phyloP scores from a whole-genome alignment of 2,113 vertebrate genomes.

The Phaethon lepturus region DNA sequence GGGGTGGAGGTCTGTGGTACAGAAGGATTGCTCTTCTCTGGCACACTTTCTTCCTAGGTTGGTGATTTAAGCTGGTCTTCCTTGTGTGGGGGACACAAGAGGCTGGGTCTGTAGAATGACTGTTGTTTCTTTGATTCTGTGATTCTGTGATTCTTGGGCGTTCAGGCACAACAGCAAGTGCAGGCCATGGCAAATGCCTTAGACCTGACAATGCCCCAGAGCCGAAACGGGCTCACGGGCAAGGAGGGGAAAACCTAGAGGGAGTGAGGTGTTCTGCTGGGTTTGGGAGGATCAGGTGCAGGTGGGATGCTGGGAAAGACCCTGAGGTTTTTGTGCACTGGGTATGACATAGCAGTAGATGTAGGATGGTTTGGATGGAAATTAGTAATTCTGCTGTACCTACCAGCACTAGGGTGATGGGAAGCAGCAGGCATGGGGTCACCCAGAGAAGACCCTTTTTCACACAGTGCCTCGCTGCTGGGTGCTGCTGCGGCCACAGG shows the following conservation, averaged over 20 bases:
- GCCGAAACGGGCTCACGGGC: neutral
- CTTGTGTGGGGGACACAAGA: neutral
- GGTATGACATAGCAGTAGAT: accelerated
- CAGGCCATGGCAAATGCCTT: neutral
- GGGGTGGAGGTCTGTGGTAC: neutral
- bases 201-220: neutral
- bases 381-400: neutral
- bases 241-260: neutral
- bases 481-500: neutral
- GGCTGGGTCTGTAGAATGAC: neutral
- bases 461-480: neutral
- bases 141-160: neutral
- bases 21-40: neutral
- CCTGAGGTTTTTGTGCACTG: neutral
- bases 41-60: neutral
- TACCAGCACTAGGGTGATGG: neutral
- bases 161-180: neutral
- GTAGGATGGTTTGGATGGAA: neutral
- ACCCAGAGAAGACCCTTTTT: neutral
- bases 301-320: neutral
- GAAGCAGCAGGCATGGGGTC: neutral
- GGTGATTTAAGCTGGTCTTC: neutral
- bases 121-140: neutral
- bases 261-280: neutral
- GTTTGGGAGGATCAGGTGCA: neutral